These are phyloP conservation scores for Enteromius mattozi DNA, from an alignment of 2,797 vertebrate species.

Conservation along the genomic window DNA sequence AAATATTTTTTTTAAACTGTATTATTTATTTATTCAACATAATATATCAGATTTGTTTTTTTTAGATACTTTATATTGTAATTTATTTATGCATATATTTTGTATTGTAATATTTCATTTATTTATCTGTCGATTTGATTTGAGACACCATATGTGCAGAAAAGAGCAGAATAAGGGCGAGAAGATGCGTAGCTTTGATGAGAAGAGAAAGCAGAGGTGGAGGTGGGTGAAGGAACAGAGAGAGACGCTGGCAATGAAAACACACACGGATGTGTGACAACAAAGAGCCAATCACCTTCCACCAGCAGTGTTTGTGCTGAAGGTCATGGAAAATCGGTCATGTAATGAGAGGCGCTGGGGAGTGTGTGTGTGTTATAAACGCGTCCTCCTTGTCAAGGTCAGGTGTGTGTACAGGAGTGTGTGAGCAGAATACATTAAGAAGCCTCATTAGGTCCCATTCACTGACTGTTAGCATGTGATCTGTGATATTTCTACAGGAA, in stretches of 20 bases:
- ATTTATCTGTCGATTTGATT: not conserved
- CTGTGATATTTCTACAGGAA: not conserved
- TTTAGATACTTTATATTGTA: not conserved
- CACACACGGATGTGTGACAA: constrained; percentile 7
- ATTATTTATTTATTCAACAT: no score
- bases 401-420: not conserved
- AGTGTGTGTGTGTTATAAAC: constrained; percentile 1
- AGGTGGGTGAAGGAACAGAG: not conserved
- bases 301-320: not conserved
- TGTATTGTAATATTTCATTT: not conserved
- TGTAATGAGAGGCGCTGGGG: constrained; percentile 24
- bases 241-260: not conserved
- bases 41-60: not conserved
- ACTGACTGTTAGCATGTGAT: not conserved
- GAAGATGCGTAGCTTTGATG: not conserved
- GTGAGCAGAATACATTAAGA: not conserved
- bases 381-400: constrained; percentile 40
- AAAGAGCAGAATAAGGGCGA: not conserved
- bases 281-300: constrained; percentile 25
- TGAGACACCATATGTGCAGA: no score
- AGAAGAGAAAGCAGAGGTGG: not conserved
- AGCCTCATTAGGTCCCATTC: not conserved
- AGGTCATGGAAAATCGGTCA: constrained; percentile 36
- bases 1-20: no score
- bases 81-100: not conserved